A percentile compares a stretch with the other conserved stretches of the same genome.
These are phyloP conservation scores for Tragelaphus scriptus DNA, from an alignment of 2,113 vertebrate species.

Conservation along the genomic window DNA sequence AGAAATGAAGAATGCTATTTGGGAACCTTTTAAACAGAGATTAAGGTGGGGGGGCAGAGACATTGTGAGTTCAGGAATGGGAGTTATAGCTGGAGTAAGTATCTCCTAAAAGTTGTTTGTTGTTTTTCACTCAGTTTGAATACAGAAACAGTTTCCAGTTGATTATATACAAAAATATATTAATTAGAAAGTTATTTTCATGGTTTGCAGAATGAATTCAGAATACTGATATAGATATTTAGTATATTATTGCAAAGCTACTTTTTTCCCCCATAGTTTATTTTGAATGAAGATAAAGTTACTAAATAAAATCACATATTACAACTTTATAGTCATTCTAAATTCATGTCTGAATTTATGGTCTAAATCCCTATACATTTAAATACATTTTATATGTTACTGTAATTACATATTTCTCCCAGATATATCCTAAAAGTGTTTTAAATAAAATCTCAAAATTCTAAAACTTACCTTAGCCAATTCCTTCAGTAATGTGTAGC, in stretches of 20 bases:
- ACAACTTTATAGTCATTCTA: slow-evolving; percentile 30
- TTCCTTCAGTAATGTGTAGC: background rate
- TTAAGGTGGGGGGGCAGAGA: rapidly evolving
- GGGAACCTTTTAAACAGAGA: background rate
- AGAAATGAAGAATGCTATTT: background rate
- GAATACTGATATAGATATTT: background rate
- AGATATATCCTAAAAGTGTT: slow-evolving; percentile 35
- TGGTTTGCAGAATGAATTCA: slow-evolving; percentile 28
- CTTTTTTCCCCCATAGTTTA: background rate
- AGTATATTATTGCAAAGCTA: background rate
- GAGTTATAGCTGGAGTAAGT: background rate
- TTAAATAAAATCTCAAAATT: slow-evolving; percentile 31
- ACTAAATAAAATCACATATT: slow-evolving; percentile 38
- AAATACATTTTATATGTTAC: background rate
- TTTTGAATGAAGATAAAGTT: background rate
- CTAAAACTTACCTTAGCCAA: slow-evolving; percentile 19
- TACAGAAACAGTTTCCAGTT: slow-evolving; percentile 25
- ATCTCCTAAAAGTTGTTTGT: background rate
- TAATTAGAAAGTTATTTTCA: background rate
- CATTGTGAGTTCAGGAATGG: background rate
- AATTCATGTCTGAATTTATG: slow-evolving; percentile 22
- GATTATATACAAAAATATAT: background rate
- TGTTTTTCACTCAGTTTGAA: background rate
- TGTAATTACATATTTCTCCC: slow-evolving; percentile 43
- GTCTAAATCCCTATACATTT: background rate